Percentiles rank a stretch among this genome's conserved stretches.
Conservation (phyloP, 2,797 vertebrate genomes). For the Fratercula arctica region DNA sequence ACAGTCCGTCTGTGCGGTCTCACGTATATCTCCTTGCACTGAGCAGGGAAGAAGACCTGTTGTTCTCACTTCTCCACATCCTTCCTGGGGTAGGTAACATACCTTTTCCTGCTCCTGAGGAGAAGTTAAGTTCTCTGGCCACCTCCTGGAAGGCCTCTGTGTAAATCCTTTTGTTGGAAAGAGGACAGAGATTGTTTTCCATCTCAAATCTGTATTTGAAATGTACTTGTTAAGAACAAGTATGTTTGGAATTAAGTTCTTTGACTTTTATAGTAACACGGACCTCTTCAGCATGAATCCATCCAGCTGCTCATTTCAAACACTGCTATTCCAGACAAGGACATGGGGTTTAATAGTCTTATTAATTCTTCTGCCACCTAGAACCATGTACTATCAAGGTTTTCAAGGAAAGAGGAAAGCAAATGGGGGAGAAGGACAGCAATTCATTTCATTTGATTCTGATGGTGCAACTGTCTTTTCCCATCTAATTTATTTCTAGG, state of each 20-base stretch:
- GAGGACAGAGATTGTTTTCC: not conserved
- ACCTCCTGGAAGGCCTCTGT: not conserved
- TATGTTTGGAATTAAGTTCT: slow-evolving; percentile 26
- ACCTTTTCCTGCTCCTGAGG: not conserved
- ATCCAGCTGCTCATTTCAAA: not conserved
- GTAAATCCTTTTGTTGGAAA: not conserved
- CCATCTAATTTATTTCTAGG: slow-evolving; percentile 20
- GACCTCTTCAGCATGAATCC: not conserved
- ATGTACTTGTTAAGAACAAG: slow-evolving; percentile 48
- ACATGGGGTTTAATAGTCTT: not conserved
- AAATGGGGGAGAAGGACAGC: not conserved
- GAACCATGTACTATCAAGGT: not conserved
- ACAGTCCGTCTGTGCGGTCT: fast-evolving
- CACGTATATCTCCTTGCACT: not conserved
- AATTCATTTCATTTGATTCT: not conserved
- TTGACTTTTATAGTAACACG: slow-evolving; percentile 5
- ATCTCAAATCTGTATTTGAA: slow-evolving; percentile 27
- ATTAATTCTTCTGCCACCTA: not conserved
- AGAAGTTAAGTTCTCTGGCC: not conserved
- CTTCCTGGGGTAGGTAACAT: not conserved
- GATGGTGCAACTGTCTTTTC: not conserved
- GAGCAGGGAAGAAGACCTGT: not conserved
- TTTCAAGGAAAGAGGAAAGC: not conserved
- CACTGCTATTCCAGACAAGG: not conserved
- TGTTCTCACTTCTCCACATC: not conserved